Base-by-base conservation (phyloP, 2,888 invertebrate species). In the Tigriopus californicus region DNA sequence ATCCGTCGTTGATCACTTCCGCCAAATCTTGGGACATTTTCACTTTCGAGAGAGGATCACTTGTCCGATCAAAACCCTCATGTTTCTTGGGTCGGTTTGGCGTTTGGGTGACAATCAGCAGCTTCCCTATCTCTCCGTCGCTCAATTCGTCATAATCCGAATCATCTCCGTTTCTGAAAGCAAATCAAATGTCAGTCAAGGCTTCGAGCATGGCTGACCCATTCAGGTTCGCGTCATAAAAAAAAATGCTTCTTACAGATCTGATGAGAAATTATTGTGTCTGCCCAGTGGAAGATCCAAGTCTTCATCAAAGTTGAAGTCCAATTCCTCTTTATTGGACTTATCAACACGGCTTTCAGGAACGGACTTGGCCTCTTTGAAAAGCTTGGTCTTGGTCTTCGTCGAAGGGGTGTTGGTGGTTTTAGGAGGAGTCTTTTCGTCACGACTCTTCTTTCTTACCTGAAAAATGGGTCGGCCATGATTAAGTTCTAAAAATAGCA, bases 281-380 rank as follows among this genome's bases (percentile, higher is more conserved):
- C 87, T 75, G 18, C 86, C 87, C 61, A 81, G 80, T 1, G 85
- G 85, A 64, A 73, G 74, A 61, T 89, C 88, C 63, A 94, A 74
- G 72, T 97, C 97, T 74, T 95, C 95, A 69, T 97, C 95, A 70
- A 97, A 89, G 74, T 91, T 88, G 74, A 97, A 97, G 71, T 92
- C 90, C 64, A 94, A 74, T 70, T 92, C 92, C 72, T 92, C 91
- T 64, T 80, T 77, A 64, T 74, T 74, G 61, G 65, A 65, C 20
- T 71, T 65, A 58, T 63, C 22, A 12, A 42, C 41, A 18, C 25
- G 41, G 22, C 41, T 53, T 22, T 22, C 24, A n/a, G 40, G 42
- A 13, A 33, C 33, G 42, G 40, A 20, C 53, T 25, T 15, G 41
- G 52, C 25, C 56, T 40, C 55, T 41, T 33, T 47, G 15, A 18